Evolutionary conservation across 2,113 vertebrate genomes (phyloP), one percentile per base, ranked within the genome.

Genomic region (Rhabdomys dilectus): DNA sequence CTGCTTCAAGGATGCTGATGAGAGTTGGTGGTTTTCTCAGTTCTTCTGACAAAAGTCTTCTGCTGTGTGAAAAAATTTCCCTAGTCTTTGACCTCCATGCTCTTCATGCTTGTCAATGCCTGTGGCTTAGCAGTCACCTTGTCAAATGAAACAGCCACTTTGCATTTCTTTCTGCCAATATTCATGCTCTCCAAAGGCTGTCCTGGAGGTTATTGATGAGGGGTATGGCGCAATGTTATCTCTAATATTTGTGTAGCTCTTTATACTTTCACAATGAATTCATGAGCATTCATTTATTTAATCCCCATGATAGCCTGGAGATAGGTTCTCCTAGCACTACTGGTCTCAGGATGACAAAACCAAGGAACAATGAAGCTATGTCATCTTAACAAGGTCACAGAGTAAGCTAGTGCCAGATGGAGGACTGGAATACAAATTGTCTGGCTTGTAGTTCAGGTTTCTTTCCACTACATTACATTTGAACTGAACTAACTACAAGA

Each of bases 201-300:
- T 80, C 84, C 60, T 51, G 58, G 80, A 75, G 82, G 91, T 97
- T 96, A 97, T 72, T 95, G 89, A 96, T 97, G 91, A 96, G 51
- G 60, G n/a, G 19, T 78, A 11, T 2, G 73, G 78, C 39, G 62
- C 77, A 85, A 17, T 36, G 91, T 80, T 93, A 93, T 84, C 64
- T 75, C 73, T 94, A 96, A 95, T 94, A 94, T 95, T 88, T 95
- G 87, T 53, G 60, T 42, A 91, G 91, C 94, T 96, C 81, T 98
- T 96, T 81, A 64, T 76, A 58, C 56, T 94, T 97, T 84, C 95
- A 92, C 88, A 88, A 36, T 91, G 88, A 96, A 88, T 94, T 96
- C 77, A 78, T 87, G 78, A 95, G 60, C 95, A 93, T 72, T 95
- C 87, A 89, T 95, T 93, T 97, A 87, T 68, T 96, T 82, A 96